Conservation (phyloP, 2,797 vertebrate genomes). For the Sus cebifrons region DNA sequence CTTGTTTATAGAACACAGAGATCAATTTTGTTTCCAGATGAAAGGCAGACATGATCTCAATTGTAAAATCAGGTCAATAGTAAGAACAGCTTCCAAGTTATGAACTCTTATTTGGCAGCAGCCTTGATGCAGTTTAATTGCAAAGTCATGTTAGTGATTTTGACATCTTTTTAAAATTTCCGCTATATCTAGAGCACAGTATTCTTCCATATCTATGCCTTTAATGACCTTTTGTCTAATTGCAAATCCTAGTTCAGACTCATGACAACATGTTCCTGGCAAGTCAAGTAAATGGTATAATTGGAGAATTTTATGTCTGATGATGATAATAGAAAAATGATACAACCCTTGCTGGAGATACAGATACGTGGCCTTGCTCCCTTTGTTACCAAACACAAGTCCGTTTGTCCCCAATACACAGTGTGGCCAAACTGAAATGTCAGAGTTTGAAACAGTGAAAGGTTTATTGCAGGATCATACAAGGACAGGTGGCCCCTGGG, state of each 20-base stretch:
- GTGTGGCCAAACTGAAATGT: background rate
- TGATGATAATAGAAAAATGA: conserved; percentile 76
- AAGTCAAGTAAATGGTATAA: conserved; percentile 73
- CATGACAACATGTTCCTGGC: conserved; percentile 74
- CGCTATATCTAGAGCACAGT: conserved; percentile 76
- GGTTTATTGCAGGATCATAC: background rate
- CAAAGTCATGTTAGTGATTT: conserved; percentile 83
- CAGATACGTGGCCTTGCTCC: conserved; percentile 69
- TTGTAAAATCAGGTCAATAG: conserved; percentile 87
- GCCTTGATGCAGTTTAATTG: conserved; percentile 86
- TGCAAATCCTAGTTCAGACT: conserved; percentile 74
- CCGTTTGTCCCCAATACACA: too few species aligned
- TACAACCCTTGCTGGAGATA: conserved; percentile 79
- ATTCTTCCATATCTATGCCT: conserved; percentile 63
- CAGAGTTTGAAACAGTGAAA: background rate
- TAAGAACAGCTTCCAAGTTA: conserved; percentile 85
- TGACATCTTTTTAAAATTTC: conserved; percentile 73
- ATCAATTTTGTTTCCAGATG: conserved; percentile 87
- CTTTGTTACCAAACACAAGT: background rate
- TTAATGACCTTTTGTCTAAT: conserved; percentile 69
- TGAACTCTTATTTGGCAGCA: conserved; percentile 80
- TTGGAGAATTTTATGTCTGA: conserved; percentile 80
- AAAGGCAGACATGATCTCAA: conserved; percentile 84
- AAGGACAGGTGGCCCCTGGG: background rate
- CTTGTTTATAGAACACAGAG: conserved; percentile 76